phyloP scores from a whole-genome alignment of 1,140 invertebrate genomes.

The Bombus waltoni region DNA sequence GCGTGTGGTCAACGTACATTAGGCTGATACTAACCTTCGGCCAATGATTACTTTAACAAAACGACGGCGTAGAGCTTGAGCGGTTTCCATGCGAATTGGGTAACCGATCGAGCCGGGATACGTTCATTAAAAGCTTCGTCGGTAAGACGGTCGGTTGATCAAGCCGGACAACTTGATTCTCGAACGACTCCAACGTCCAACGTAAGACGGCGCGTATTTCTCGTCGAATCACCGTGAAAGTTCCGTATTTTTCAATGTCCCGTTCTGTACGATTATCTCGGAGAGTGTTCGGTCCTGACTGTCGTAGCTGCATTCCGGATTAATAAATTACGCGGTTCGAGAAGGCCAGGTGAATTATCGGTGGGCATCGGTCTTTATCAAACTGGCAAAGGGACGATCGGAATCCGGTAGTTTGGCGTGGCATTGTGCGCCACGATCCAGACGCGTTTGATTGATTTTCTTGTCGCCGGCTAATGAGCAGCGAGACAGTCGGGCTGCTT shows the following conservation, averaged over 20 bases:
- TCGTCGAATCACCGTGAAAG: constrained; percentile 2
- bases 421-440: constrained; percentile 30
- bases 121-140: constrained; percentile 11
- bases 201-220: neutral
- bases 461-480: constrained; percentile 46
- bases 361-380: constrained; percentile 61
- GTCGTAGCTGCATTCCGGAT: constrained; percentile 11
- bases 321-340: constrained; percentile 29
- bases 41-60: constrained; percentile 25
- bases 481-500: neutral
- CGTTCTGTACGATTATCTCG: neutral
- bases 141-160: neutral
- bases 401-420: constrained; percentile 62
- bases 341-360: constrained; percentile 37
- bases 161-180: constrained; percentile 6
- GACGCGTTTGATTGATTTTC: constrained; percentile 57
- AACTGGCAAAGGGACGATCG: constrained; percentile 44
- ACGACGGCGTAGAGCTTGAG: neutral
- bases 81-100: constrained; percentile 28
- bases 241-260: constrained; percentile 11
- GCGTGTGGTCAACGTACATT: neutral
- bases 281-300: neutral
- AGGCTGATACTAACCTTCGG: constrained; percentile 17
- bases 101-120: constrained; percentile 2
- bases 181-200: neutral